Evolutionary conservation across 2,888 invertebrate genomes (phyloP).

Genomic region (Elgonia sp.): DNA sequence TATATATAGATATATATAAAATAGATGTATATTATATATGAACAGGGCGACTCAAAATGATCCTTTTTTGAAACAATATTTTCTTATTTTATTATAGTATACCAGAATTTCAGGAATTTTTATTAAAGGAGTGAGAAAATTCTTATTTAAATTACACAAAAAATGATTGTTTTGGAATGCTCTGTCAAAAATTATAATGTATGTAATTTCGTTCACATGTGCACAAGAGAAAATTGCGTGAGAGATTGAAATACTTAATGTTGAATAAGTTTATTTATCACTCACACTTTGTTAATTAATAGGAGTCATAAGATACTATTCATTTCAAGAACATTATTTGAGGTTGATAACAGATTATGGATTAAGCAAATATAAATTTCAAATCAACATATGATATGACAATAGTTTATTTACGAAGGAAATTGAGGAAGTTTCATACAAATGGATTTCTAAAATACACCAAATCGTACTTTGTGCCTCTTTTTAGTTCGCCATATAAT

Average conservation of each 20-base stretch:
- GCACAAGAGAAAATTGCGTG: constrained; percentile 81
- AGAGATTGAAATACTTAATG: constrained; percentile 85
- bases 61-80: not conserved
- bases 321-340: too few species aligned
- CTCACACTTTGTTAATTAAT: constrained; percentile 70
- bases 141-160: not conserved
- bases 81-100: not conserved
- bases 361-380: not conserved
- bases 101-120: not conserved
- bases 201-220: constrained; percentile 79
- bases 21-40: constrained; percentile 72
- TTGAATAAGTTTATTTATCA: constrained; percentile 80
- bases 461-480: constrained; percentile 55
- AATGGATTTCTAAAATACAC: not conserved
- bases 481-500: constrained; percentile 65
- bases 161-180: constrained; percentile 21
- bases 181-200: constrained; percentile 56
- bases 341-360: not conserved
- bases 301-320: constrained; percentile 49
- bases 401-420: too few species aligned
- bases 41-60: not conserved
- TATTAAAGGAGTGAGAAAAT: too few species aligned
- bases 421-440: too few species aligned
- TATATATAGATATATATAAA: constrained; percentile 74
- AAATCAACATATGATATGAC: too few species aligned